Evolutionary conservation across 2,113 vertebrate species (phyloP).

Genomic region (Lamprotornis superbus): DNA sequence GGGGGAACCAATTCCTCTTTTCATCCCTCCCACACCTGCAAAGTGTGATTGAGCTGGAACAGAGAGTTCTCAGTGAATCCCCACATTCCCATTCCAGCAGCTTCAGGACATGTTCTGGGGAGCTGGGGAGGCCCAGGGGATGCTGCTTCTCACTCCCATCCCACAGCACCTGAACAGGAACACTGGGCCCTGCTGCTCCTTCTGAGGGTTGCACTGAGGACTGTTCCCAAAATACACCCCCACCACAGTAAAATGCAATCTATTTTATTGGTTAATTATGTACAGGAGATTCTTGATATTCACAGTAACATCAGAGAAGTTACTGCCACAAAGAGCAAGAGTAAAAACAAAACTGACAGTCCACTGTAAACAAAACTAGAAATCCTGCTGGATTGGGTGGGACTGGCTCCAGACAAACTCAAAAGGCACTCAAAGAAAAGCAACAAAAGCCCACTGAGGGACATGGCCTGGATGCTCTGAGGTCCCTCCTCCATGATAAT

Average conservation of each 20-base stretch:
- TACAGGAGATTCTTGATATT: conserved; percentile 48
- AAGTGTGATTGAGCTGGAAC: background rate
- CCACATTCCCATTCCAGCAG: background rate
- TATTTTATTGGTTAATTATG: conserved; percentile 63
- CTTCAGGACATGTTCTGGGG: background rate
- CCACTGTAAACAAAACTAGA: conserved; percentile 38
- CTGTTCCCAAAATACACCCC: background rate
- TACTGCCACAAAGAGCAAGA: conserved; percentile 11
- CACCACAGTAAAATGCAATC: conserved; percentile 29
- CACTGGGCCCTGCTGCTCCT: background rate
- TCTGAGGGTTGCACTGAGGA: background rate
- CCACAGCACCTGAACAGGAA: background rate
- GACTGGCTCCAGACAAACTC: conserved; percentile 1
- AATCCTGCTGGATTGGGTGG: background rate
- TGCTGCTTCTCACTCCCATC: background rate
- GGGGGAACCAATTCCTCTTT: background rate
- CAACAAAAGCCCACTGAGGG: background rate
- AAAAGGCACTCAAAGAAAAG: conserved; percentile 51
- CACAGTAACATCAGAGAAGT: conserved; percentile 11
- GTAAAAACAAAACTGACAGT: conserved; percentile 28
- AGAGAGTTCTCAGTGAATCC: accelerated
- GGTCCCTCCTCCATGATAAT: background rate
- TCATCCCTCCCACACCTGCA: background rate
- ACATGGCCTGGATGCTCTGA: background rate
- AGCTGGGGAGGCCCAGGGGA: background rate